Evolutionary conservation across 1,140 invertebrate genomes (phyloP).

Genomic region (Heterodera schachtii): DNA sequence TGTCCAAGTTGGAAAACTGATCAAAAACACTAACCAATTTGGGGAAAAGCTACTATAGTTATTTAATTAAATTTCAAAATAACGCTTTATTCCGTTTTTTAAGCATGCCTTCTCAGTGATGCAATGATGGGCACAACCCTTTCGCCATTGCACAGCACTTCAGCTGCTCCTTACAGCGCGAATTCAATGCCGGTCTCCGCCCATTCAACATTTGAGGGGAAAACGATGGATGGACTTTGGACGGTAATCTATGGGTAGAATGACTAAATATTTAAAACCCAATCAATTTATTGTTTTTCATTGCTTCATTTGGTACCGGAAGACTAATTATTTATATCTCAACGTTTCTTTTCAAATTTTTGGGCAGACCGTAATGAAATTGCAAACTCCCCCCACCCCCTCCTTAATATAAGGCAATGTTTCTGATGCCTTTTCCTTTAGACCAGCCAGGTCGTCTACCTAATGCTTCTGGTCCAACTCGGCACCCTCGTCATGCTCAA

Average conservation of each 20-base stretch:
- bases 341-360: too few species aligned
- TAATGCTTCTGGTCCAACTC: conserved; percentile 21
- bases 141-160: conserved; percentile 20
- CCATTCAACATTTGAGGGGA: not conserved
- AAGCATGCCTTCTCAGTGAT: conserved; percentile 14
- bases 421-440: not conserved
- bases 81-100: not conserved
- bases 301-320: too few species aligned
- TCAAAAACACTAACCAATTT: too few species aligned
- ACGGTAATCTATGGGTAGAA: conserved; percentile 1
- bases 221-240: conserved; percentile 15
- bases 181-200: not conserved
- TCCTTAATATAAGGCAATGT: too few species aligned
- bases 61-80: too few species aligned
- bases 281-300: too few species aligned
- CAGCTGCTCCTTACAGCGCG: not conserved
- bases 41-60: too few species aligned
- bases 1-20: not conserved
- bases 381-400: too few species aligned
- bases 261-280: too few species aligned
- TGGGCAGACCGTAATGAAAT: too few species aligned
- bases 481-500: conserved; percentile 12
- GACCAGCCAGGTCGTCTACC: conserved; percentile 21
- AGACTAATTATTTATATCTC: too few species aligned
- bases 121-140: not conserved